Evolutionary conservation across 2,113 vertebrate species (phyloP).

Genomic region (Tachycineta bicolor): DNA sequence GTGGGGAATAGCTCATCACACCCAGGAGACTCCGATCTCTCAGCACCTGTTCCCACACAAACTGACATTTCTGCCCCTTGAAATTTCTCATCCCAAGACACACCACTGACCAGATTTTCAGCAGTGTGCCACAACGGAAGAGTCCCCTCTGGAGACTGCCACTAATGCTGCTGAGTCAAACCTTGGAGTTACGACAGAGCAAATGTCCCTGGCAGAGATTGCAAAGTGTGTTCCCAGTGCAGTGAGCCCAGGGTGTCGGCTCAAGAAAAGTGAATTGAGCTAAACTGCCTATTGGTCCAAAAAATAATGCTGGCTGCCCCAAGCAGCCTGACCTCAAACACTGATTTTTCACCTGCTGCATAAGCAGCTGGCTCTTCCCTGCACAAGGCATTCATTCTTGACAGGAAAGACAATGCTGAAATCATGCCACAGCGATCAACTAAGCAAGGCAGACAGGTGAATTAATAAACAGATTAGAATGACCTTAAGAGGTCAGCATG

Average conservation of each 20-base stretch:
- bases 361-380: background rate
- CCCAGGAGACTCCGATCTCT: background rate
- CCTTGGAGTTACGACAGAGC: background rate
- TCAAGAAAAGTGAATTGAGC: background rate
- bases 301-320: background rate
- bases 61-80: background rate
- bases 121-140: background rate
- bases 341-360: background rate
- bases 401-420: background rate
- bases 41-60: background rate
- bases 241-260: background rate
- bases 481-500: background rate
- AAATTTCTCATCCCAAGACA: background rate
- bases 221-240: background rate
- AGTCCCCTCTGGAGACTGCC: background rate
- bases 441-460: background rate
- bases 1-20: background rate
- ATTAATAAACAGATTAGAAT: background rate
- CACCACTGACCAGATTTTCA: background rate
- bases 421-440: background rate
- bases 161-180: background rate
- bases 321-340: background rate
- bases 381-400: background rate
- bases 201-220: background rate
- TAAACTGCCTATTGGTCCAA: background rate